Percentiles rank a stretch among this genome's conserved stretches.
phyloP scores from a whole-genome alignment of 2,888 invertebrate species.

The Phytoseiulus persimilis region DNA sequence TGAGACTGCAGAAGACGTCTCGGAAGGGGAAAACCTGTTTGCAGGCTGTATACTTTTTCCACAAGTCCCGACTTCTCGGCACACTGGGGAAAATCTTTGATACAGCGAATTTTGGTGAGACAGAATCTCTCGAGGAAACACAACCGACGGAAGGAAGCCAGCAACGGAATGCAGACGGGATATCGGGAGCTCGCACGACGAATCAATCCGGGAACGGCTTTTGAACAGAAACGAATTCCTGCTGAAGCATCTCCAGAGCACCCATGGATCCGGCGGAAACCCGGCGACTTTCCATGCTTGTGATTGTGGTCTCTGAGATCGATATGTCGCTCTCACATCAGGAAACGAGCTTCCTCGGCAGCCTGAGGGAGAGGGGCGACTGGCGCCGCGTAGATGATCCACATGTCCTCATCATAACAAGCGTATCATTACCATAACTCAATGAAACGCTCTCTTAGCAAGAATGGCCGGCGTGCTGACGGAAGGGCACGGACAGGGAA shows the following conservation, averaged over 20 bases:
- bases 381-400: background rate
- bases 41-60: background rate
- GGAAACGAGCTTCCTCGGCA: background rate
- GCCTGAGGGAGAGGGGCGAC: background rate
- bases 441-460: slow-evolving; percentile 5
- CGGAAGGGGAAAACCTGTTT: background rate
- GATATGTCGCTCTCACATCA: background rate
- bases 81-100: background rate
- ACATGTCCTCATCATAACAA: background rate
- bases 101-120: background rate
- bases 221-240: too few species aligned
- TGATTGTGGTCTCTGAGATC: background rate
- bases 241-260: too few species aligned
- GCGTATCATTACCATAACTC: slow-evolving; percentile 5
- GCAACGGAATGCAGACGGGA: background rate
- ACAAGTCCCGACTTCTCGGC: background rate
- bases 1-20: background rate
- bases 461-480: background rate
- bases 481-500: background rate
- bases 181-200: background rate
- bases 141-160: background rate
- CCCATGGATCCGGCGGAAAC: background rate
- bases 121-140: background rate
- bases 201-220: background rate
- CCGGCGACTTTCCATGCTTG: background rate